These are phyloP conservation scores for Bombus sibiricus DNA, from an alignment of 1,140 invertebrate species.

Conservation along the genomic window DNA sequence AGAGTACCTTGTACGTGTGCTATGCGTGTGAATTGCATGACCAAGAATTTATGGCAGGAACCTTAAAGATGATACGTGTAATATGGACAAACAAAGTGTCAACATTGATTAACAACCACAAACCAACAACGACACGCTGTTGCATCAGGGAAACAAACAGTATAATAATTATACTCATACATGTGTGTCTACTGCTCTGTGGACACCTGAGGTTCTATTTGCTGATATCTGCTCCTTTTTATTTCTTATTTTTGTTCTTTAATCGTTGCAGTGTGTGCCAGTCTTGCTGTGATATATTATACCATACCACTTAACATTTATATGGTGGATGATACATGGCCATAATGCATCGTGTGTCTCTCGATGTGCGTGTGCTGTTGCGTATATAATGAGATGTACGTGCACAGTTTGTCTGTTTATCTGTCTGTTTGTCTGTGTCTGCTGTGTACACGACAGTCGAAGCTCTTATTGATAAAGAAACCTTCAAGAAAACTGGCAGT, in stretches of 20 bases:
- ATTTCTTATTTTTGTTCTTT: constrained; percentile 56
- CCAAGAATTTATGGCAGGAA: constrained; percentile 1
- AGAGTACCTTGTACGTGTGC: constrained; percentile 45
- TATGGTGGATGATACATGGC: constrained; percentile 24
- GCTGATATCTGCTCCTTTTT: constrained; percentile 26
- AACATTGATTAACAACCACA: neutral
- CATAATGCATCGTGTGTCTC: constrained; percentile 54
- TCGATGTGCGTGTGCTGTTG: constrained; percentile 56
- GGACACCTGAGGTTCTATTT: neutral
- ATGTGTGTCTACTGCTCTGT: neutral
- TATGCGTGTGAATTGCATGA: constrained; percentile 47
- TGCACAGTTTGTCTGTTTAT: constrained; percentile 55
- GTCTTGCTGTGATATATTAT: constrained; percentile 74
- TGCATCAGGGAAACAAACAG: constrained; percentile 6
- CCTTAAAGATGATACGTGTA: neutral
- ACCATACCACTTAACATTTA: constrained; percentile 29
- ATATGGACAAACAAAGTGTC: neutral
- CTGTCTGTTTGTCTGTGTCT: constrained; percentile 18
- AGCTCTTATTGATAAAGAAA: constrained; percentile 11
- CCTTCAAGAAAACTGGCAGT: constrained; percentile 1
- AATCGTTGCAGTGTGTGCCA: constrained; percentile 77
- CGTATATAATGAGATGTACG: constrained; percentile 48
- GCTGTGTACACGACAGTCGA: constrained; percentile 24
- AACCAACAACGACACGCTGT: constrained; percentile 1
- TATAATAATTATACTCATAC: neutral